Evolutionary conservation across 2,113 vertebrate genomes (phyloP).

Genomic region (Sprattus sprattus): DNA sequence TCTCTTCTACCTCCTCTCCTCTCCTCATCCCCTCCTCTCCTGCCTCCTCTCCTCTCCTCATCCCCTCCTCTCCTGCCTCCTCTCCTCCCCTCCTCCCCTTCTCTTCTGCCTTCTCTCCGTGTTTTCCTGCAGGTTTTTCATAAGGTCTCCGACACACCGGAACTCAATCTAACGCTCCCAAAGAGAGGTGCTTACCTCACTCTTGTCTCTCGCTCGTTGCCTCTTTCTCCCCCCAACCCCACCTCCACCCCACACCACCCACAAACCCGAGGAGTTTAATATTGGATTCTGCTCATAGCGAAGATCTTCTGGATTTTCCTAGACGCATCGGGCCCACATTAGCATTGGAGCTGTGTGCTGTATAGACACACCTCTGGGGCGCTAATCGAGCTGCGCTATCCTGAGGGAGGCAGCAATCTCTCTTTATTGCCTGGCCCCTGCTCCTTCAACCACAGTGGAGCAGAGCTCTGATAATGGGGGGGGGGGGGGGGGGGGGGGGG

Average conservation of each 20-base stretch:
- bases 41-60: background rate
- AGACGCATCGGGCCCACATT: background rate
- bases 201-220: background rate
- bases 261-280: background rate
- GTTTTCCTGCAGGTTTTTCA: background rate
- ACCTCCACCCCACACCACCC: background rate
- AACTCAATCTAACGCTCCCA: slow-evolving; percentile 8
- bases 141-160: background rate
- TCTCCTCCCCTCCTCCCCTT: background rate
- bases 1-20: background rate
- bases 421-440: background rate
- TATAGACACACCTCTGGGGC: background rate
- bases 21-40: background rate
- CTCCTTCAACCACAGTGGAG: background rate
- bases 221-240: background rate
- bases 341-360: background rate
- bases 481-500: too few relatives aligned
- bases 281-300: background rate
- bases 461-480: background rate
- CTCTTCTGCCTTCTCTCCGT: background rate
- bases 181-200: background rate
- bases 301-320: background rate
- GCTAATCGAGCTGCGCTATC: background rate
- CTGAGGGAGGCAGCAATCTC: background rate
- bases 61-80: background rate